Evolutionary conservation across 1,140 invertebrate species (phyloP).

Genomic region (Bilobella aurantiaca): DNA sequence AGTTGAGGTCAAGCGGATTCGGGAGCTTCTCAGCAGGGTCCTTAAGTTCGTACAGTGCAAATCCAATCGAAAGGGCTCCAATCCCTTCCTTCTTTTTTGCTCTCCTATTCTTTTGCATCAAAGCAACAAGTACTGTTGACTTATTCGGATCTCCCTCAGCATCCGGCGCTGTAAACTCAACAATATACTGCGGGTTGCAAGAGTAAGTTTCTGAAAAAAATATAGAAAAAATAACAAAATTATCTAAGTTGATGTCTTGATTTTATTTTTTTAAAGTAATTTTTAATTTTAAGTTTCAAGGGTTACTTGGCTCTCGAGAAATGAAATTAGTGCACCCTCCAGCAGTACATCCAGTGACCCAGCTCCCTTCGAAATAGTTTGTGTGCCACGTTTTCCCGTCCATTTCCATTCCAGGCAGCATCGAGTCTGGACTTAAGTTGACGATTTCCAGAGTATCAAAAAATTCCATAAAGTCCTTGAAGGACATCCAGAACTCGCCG

Average conservation of each 20-base stretch:
- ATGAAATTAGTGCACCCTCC: constrained; percentile 94
- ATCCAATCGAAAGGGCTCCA: constrained; percentile 90
- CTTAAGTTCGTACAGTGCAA: constrained; percentile 81
- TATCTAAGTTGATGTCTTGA: not conserved
- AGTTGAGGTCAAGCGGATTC: constrained; percentile 74
- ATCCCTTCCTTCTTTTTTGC: constrained; percentile 77
- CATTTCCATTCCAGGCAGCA: constrained; percentile 20
- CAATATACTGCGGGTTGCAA: constrained; percentile 90
- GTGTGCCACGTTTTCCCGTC: constrained; percentile 69
- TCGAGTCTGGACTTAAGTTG: constrained; percentile 78
- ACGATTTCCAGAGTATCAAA: constrained; percentile 83
- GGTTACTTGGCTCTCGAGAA: constrained; percentile 43
- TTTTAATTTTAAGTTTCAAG: not conserved
- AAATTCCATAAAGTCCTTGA: constrained; percentile 64
- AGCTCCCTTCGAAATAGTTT: constrained; percentile 41
- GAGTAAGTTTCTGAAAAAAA: constrained; percentile 69
- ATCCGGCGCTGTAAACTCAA: constrained; percentile 78
- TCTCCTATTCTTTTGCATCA: constrained; percentile 90
- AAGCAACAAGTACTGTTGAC: constrained; percentile 82
- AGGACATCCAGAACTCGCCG: constrained; percentile 98
- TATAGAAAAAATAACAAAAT: constrained; percentile 1
- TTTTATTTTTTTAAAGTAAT: not conserved
- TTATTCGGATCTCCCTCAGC: constrained; percentile 76
- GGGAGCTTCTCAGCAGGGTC: constrained; percentile 57
- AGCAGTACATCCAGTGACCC: constrained; percentile 61